phyloP scores from a whole-genome alignment of 2,113 vertebrate genomes.

The Aptenodytes forsteri region DNA sequence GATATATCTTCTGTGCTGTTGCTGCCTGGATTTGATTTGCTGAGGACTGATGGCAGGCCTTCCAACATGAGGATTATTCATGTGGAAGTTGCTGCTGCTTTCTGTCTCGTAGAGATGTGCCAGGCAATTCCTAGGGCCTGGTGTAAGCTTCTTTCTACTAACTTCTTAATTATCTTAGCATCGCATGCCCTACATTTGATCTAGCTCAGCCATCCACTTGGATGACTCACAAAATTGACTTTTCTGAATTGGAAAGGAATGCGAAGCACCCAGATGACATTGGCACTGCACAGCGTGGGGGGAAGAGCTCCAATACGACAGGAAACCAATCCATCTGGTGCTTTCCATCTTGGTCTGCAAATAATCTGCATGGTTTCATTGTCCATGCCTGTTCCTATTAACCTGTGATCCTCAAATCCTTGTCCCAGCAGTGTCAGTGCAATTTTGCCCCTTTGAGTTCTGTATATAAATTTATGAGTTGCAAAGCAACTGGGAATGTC shows the following conservation, averaged over 20 bases:
- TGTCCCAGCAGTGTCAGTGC: background rate
- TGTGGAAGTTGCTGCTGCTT: background rate
- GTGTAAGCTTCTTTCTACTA: background rate
- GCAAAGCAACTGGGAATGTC: background rate
- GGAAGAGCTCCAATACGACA: background rate
- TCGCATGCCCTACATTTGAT: background rate
- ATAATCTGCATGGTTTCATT: background rate
- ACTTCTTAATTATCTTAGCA: background rate
- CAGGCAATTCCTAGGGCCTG: background rate
- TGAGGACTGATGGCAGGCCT: background rate
- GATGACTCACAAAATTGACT: background rate
- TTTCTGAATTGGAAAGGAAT: conserved; percentile 26
- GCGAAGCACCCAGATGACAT: conserved; percentile 7
- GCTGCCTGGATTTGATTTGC: background rate
- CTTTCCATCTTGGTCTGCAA: conserved; percentile 26
- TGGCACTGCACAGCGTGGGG: background rate
- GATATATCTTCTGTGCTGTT: background rate
- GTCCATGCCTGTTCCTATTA: background rate
- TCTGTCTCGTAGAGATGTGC: background rate
- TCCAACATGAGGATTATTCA: background rate
- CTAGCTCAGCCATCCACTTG: background rate
- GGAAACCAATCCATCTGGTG: conserved; percentile 19
- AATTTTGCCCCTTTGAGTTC: background rate
- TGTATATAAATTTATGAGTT: background rate
- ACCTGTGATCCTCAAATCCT: background rate